phyloP scores from a whole-genome alignment of 2,797 vertebrate species.

The Muraenolepis orangiensis region DNA sequence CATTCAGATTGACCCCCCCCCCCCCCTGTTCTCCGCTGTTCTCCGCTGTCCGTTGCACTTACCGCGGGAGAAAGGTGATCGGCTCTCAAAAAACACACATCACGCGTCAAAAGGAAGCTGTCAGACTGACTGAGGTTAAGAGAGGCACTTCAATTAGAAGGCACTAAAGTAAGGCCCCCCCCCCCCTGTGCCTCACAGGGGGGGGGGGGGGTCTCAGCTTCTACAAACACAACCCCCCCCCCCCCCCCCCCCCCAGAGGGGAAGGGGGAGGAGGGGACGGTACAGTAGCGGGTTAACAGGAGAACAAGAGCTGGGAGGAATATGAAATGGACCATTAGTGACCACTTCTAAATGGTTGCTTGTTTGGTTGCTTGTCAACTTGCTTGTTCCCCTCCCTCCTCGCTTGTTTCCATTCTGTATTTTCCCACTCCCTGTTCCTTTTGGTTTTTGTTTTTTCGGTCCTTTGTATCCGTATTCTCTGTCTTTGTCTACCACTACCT shows the following conservation, averaged over 20 bases:
- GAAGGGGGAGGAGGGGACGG: background rate
- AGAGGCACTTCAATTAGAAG: slow-evolving; percentile 74
- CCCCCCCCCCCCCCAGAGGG: too few species aligned
- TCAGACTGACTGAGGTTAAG: slow-evolving; percentile 67
- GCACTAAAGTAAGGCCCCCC: slow-evolving; percentile 58
- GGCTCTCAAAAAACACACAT: slow-evolving; percentile 70
- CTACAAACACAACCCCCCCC: too few species aligned
- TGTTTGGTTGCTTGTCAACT: too few species aligned
- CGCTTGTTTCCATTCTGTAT: background rate
- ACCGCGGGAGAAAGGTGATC: slow-evolving; percentile 68
- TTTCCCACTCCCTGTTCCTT: background rate
- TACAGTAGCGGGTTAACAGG: slow-evolving; percentile 6
- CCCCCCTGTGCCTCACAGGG: too few species aligned
- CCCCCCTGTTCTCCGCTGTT: too few species aligned
- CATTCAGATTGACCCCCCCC: slow-evolving; percentile 70
- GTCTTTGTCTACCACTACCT: slow-evolving; percentile 17
- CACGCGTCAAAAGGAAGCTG: slow-evolving; percentile 71
- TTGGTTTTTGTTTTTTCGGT: slow-evolving; percentile 2
- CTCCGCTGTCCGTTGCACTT: slow-evolving; percentile 69
- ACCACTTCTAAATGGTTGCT: background rate
- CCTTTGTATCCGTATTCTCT: background rate
- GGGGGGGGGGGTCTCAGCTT: too few species aligned
- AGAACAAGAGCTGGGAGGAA: background rate
- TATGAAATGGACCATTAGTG: background rate
- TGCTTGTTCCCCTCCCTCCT: too few species aligned